phyloP scores from a whole-genome alignment of 2,888 invertebrate genomes.

The Microplitis deprimator region DNA sequence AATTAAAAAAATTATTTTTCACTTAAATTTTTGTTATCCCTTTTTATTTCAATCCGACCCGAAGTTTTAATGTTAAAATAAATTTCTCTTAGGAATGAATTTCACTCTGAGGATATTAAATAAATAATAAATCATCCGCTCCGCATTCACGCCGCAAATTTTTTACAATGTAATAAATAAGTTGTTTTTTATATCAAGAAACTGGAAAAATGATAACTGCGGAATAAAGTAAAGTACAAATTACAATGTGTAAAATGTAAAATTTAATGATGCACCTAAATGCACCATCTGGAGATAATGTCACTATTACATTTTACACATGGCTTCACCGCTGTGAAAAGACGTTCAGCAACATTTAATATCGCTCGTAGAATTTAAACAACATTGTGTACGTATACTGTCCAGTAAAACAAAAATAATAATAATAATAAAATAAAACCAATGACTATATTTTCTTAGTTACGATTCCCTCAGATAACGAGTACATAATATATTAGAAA shows the following conservation, averaged over 20 bases:
- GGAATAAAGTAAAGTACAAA: background rate
- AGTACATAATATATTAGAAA: background rate
- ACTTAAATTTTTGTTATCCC: too few species aligned
- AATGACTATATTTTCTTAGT: slow-evolving; percentile 17
- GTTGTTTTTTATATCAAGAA: too few species aligned
- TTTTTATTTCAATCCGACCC: too few species aligned
- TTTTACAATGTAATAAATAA: too few species aligned
- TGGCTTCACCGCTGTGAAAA: slow-evolving; percentile 3
- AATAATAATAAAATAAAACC: slow-evolving; percentile 12
- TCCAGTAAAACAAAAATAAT: background rate
- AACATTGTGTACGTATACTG: background rate
- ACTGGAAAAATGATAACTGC: too few species aligned
- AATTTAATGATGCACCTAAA: slow-evolving; percentile 29
- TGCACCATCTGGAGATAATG: slow-evolving; percentile 55
- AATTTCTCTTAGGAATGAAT: too few species aligned
- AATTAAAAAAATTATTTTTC: too few species aligned
- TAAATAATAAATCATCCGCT: too few species aligned
- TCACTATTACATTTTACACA: slow-evolving; percentile 45
- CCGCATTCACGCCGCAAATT: too few species aligned
- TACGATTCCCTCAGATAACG: background rate
- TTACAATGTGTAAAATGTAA: slow-evolving; percentile 3
- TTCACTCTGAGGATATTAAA: too few species aligned
- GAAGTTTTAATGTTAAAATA: too few species aligned
- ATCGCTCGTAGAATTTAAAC: slow-evolving; percentile 44
- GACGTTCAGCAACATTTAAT: slow-evolving; percentile 41